These are phyloP conservation scores for Agonopterix alstromeriana DNA, from an alignment of 2,888 invertebrate genomes.

Conservation along the genomic window DNA sequence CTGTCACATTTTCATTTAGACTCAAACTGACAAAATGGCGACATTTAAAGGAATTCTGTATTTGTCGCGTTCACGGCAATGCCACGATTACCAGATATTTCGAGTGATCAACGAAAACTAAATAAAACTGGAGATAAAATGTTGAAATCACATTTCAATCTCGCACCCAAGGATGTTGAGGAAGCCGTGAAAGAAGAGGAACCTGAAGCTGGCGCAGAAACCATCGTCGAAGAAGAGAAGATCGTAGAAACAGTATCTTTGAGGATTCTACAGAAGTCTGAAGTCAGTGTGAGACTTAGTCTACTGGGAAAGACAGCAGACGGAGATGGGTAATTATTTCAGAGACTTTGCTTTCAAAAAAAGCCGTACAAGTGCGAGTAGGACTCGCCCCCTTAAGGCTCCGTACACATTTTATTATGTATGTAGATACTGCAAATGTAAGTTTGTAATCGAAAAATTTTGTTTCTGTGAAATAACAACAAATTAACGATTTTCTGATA, in stretches of 20 bases:
- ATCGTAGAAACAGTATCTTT: background rate
- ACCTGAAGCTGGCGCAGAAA: background rate
- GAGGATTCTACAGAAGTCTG: conserved; percentile 34
- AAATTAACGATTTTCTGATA: too few relatives aligned
- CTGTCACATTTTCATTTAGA: too few relatives aligned
- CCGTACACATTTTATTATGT: too few relatives aligned
- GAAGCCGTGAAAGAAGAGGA: background rate
- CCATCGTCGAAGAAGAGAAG: conserved; percentile 12
- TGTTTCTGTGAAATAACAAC: too few relatives aligned
- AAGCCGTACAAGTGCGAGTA: too few relatives aligned
- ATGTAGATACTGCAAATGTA: too few relatives aligned
- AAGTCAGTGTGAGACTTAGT: conserved; percentile 51
- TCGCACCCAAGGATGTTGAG: conserved; percentile 2
- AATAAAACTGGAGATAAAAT: conserved; percentile 19
- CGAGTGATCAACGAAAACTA: background rate
- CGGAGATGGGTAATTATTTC: conserved; percentile 50
- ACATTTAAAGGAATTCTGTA: background rate
- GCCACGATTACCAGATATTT: background rate
- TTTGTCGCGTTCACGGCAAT: background rate
- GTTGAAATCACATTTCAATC: conserved; percentile 51
- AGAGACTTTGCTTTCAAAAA: too few relatives aligned
- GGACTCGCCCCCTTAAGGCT: too few relatives aligned
- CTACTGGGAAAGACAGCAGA: conserved; percentile 63
- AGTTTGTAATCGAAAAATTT: too few relatives aligned
- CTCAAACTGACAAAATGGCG: background rate